These are phyloP conservation scores for Eucera pruinosa DNA, from an alignment of 2,888 invertebrate genomes.

Conservation along the genomic window DNA sequence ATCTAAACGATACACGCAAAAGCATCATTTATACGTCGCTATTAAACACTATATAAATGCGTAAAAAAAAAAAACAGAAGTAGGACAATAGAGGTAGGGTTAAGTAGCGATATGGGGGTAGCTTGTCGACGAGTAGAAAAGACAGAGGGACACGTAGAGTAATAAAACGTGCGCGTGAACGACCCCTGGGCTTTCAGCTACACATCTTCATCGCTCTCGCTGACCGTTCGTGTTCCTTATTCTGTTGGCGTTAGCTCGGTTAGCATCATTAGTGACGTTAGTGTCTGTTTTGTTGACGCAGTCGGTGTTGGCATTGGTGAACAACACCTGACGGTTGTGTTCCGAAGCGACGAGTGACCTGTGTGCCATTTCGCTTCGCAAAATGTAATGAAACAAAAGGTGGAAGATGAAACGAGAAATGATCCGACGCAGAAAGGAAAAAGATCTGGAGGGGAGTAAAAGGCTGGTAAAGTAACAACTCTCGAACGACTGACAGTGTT, in stretches of 20 bases:
- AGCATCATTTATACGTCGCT: background rate
- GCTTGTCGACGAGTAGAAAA: slow-evolving; percentile 60
- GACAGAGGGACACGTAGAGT: slow-evolving; percentile 74
- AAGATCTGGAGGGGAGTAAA: slow-evolving; percentile 10
- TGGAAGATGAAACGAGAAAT: slow-evolving; percentile 59
- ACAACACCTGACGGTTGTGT: slow-evolving; percentile 26
- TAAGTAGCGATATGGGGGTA: slow-evolving; percentile 66
- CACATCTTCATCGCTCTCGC: slow-evolving; percentile 42
- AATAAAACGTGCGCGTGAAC: slow-evolving; percentile 75
- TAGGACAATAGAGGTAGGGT: slow-evolving; percentile 61
- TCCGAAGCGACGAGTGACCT: slow-evolving; percentile 39
- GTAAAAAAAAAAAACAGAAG: slow-evolving; percentile 1
- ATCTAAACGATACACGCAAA: background rate
- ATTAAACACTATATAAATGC: background rate
- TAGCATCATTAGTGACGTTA: slow-evolving; percentile 47
- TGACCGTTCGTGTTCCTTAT: slow-evolving; percentile 30
- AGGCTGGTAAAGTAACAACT: slow-evolving; percentile 38
- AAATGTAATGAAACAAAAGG: slow-evolving; percentile 39
- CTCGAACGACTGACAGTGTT: slow-evolving; percentile 39
- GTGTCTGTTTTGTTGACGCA: slow-evolving; percentile 35
- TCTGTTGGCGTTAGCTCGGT: slow-evolving; percentile 34
- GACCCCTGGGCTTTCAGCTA: slow-evolving; percentile 40
- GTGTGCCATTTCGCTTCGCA: slow-evolving; percentile 16
- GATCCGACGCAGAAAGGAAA: slow-evolving; percentile 23
- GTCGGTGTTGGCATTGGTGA: slow-evolving; percentile 29